Evolutionary conservation across 2,113 vertebrate species (phyloP).

Genomic region (Chionis minor): DNA sequence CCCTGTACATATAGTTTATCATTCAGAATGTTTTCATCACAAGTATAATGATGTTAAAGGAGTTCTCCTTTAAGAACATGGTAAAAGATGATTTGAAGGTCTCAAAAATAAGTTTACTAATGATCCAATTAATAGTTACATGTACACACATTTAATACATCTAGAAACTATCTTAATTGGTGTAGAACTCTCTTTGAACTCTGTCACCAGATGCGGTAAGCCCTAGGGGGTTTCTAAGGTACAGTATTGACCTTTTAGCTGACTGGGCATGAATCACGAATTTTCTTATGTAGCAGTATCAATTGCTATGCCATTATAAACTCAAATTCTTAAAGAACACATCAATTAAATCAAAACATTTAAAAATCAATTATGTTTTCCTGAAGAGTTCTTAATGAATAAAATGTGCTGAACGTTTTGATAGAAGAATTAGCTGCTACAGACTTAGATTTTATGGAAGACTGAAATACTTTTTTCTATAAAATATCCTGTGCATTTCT

Average conservation of each 20-base stretch:
- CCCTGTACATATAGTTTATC: neutral
- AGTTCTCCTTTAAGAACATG: neutral
- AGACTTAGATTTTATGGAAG: neutral
- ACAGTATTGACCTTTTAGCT: neutral
- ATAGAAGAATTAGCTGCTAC: neutral
- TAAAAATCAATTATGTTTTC: neutral
- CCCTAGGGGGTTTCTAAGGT: neutral
- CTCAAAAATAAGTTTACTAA: neutral
- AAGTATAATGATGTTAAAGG: neutral
- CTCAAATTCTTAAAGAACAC: neutral
- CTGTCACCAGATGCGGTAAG: neutral
- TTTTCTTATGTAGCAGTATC: neutral
- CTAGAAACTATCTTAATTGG: neutral
- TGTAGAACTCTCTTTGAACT: neutral
- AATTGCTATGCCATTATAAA: neutral
- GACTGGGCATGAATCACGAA: neutral
- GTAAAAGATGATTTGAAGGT: neutral
- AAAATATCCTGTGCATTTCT: neutral
- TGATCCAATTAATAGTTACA: neutral
- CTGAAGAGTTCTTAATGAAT: neutral
- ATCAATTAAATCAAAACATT: neutral
- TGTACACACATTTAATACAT: neutral
- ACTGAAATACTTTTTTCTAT: neutral
- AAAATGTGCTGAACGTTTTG: neutral
- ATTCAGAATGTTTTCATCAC: neutral